Evolutionary conservation across 2,888 invertebrate genomes (phyloP).

Genomic region (Spilarctia lutea): DNA sequence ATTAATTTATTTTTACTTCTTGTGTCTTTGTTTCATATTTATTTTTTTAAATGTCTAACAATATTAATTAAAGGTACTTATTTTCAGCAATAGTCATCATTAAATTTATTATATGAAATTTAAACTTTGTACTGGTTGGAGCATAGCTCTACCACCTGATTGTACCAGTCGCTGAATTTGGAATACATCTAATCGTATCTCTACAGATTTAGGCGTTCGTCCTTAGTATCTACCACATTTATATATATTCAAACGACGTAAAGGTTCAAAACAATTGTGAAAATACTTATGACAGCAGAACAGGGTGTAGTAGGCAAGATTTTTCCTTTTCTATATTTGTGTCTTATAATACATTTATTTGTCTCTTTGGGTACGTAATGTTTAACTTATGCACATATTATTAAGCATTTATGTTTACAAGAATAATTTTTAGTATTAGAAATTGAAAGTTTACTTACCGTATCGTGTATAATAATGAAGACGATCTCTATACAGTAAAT

Average conservation of each 20-base stretch:
- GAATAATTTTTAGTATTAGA: not conserved
- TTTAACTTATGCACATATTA: not conserved
- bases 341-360: not conserved
- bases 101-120: not conserved
- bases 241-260: too few species aligned
- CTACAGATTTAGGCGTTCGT: too few species aligned
- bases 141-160: not conserved
- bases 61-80: not conserved
- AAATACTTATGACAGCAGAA: too few species aligned
- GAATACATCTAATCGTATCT: not conserved
- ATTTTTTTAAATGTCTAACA: not conserved
- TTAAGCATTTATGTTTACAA: not conserved
- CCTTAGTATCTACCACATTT: too few species aligned
- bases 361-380: not conserved
- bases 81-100: too few species aligned
- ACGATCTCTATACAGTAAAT: conserved; percentile 55
- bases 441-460: conserved; percentile 30
- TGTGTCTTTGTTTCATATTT: too few species aligned
- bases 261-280: too few species aligned
- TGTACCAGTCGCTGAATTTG: not conserved
- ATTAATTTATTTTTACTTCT: too few species aligned
- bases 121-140: not conserved
- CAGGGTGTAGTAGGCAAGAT: too few species aligned
- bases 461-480: conserved; percentile 55
- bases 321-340: too few species aligned